These are phyloP conservation scores for Epirrhoe alternata DNA, from an alignment of 2,888 invertebrate genomes.

Conservation along the genomic window DNA sequence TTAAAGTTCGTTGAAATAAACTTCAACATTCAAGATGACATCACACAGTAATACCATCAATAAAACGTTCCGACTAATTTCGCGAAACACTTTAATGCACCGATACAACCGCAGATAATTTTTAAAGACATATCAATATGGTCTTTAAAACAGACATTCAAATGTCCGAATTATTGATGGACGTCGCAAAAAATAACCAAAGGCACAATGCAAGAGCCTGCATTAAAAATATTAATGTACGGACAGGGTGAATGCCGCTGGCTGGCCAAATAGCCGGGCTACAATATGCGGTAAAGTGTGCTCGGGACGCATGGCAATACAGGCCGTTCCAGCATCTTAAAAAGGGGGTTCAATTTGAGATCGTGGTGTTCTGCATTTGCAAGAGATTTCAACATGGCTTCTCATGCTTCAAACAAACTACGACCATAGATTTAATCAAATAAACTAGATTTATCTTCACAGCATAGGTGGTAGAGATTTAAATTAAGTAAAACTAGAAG, in stretches of 20 bases:
- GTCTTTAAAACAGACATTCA: conserved; percentile 77
- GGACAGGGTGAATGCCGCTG: conserved; percentile 65
- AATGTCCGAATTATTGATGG: conserved; percentile 82
- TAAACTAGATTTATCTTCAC: too few species aligned
- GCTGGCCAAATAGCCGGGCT: conserved; percentile 38
- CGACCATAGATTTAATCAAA: too few species aligned
- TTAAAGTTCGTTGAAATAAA: not conserved
- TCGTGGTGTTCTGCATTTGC: too few species aligned
- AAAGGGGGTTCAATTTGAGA: not conserved
- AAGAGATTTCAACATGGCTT: too few species aligned
- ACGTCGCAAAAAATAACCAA: conserved; percentile 72
- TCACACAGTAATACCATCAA: conserved; percentile 44
- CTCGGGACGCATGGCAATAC: conserved; percentile 64
- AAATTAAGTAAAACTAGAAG: too few species aligned
- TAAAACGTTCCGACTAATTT: conserved; percentile 60
- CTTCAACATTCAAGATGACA: not conserved
- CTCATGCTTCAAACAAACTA: too few species aligned
- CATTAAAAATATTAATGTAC: conserved; percentile 82
- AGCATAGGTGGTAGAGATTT: too few species aligned
- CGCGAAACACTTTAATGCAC: conserved; percentile 62
- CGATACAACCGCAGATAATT: conserved; percentile 69
- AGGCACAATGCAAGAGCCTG: conserved; percentile 78
- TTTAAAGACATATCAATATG: conserved; percentile 68
- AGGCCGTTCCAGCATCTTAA: conserved; percentile 1
- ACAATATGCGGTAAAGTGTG: conserved; percentile 55